Conservation (phyloP, 2,888 invertebrate genomes). For the Macroteleia sp. region DNA sequence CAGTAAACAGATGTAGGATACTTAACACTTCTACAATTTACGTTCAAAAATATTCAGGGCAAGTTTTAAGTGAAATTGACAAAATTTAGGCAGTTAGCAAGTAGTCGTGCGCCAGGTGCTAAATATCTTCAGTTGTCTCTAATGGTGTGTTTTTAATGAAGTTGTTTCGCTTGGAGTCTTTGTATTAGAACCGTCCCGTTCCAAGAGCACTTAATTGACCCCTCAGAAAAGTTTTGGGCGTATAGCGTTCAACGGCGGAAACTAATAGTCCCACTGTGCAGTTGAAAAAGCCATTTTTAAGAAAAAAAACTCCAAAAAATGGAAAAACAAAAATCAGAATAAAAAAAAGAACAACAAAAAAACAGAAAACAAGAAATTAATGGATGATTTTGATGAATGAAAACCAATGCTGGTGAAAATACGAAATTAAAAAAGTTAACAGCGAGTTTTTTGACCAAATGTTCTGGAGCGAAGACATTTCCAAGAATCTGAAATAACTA, state of each 20-base stretch:
- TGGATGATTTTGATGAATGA: conserved; percentile 34
- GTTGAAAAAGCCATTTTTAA: conserved; percentile 18
- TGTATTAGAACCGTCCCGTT: conserved; percentile 44
- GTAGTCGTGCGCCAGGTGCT: conserved; percentile 44
- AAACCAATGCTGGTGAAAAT: conserved; percentile 3
- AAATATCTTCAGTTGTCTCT: conserved; percentile 50
- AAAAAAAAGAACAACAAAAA: too few species aligned
- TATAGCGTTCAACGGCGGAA: conserved; percentile 8
- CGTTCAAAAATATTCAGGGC: conserved; percentile 21
- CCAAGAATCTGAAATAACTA: too few species aligned
- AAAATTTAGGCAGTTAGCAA: conserved; percentile 27
- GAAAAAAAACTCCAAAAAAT: too few species aligned
- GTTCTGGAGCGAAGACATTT: too few species aligned
- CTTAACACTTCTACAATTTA: too few species aligned
- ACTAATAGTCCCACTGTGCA: conserved; percentile 45
- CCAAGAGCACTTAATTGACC: conserved; percentile 57
- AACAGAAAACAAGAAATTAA: too few species aligned
- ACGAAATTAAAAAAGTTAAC: too few species aligned
- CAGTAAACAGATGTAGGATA: too few species aligned
- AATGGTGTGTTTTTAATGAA: conserved; percentile 63
- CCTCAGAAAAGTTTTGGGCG: conserved; percentile 50
- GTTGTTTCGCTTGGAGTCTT: conserved; percentile 55
- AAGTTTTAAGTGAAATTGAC: conserved; percentile 35
- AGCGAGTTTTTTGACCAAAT: too few species aligned
- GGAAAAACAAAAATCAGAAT: too few species aligned